Evolutionary conservation across 2,113 vertebrate species (phyloP), one percentile per base, ranked within the genome.

Genomic region (Aramus guarauna): DNA sequence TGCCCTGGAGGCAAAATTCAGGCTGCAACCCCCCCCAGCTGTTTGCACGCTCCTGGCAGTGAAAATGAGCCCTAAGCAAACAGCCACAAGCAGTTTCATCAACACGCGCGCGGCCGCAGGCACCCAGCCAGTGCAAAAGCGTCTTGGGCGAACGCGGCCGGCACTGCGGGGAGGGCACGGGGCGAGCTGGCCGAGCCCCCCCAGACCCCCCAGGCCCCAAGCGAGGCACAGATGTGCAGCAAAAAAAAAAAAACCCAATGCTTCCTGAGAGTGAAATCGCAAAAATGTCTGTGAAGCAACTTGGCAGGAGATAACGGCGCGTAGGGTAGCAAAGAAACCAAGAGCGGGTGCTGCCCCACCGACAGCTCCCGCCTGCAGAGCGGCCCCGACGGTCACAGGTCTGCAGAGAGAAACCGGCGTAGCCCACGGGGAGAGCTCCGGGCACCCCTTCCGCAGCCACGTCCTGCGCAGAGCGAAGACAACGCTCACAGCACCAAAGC

Each of bases 321-420:
- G 41, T 5, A 22, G n/a, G 64, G 64, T 48, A 11, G 11, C 72
- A 66, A 16, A 43, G 80, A 32, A 64, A 45, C 21, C 1, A 1
- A 32, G 66, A 45, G 66, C 47, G 5, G 63, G 55, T 3, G 6
- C 26, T 37, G 48, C 34, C 45, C 43, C 63, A 30, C 36, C 24
- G 9, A 8, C 16, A 2, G 39, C 37, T 9, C 9, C 47, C 7
- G 26, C 45, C 64, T 8, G 39, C 41, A 2, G 20, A 3, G 8
- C 15, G 4, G 3, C 4, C 1, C 15, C 8, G 29, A 1, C 3
- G 26, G 14, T 22, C 4, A 1, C 2, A 1, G 16, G 15, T 32
- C 9, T 5, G 32, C 37, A 52, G 63, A 20, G 20, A 11, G 36
- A 29, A 47, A 12, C 5, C 1, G 22, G 6, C 5, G 32, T 1